Conservation (phyloP, 2,888 invertebrate genomes). For the Tipula vernalis region DNA sequence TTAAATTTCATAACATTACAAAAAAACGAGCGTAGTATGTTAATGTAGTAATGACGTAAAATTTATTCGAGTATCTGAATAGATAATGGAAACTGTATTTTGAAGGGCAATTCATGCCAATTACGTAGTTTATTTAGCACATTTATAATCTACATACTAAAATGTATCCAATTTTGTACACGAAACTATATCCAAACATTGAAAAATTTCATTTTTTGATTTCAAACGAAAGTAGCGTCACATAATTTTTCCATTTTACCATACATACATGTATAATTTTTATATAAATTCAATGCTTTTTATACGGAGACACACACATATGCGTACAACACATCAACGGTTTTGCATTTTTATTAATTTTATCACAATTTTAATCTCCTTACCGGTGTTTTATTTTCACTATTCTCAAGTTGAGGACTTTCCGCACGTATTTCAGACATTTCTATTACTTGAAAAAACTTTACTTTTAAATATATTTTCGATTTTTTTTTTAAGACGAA, state of each 20-base stretch:
- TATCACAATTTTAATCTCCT: background rate
- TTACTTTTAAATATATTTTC: background rate
- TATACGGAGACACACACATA: background rate
- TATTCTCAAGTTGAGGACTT: background rate
- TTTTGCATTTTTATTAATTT: background rate
- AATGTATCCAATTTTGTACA: background rate
- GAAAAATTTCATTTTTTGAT: background rate
- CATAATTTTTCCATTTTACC: background rate
- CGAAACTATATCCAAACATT: background rate
- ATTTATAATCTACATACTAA: background rate
- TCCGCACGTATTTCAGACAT: constrained; percentile 7
- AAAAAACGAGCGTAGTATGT: background rate
- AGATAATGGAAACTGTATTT: background rate
- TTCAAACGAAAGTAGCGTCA: background rate
- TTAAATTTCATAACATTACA: background rate
- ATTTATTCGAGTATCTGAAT: background rate
- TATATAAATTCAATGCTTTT: background rate
- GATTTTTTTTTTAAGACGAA: background rate
- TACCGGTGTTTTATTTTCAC: constrained; percentile 5
- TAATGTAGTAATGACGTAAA: background rate
- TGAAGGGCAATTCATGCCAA: background rate
- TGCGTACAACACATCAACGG: background rate
- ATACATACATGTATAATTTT: background rate
- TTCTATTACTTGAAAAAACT: background rate
- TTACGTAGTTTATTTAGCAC: background rate